Evolutionary conservation across 2,113 vertebrate genomes (phyloP).

Genomic region (Mustela nigripes): DNA sequence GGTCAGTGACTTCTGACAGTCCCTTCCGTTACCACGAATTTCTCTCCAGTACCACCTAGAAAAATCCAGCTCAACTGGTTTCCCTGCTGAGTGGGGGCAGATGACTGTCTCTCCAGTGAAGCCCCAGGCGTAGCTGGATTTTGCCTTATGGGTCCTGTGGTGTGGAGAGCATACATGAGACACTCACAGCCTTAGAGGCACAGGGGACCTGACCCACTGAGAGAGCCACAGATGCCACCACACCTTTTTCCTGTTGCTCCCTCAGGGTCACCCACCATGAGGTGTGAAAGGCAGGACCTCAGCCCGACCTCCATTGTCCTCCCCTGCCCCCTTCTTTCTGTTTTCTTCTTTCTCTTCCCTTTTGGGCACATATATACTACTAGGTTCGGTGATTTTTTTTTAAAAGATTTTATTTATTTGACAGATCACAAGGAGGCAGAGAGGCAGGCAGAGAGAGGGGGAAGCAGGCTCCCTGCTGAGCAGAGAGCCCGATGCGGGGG

Average conservation of each 20-base stretch:
- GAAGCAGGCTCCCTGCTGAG: no score
- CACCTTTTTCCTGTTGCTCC: not conserved
- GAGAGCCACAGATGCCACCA: not conserved
- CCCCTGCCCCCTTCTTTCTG: not conserved
- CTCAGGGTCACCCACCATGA: rapidly evolving
- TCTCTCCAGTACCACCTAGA: not conserved
- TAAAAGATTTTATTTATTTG: no score
- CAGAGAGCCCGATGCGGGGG: no score
- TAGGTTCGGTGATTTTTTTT: not conserved
- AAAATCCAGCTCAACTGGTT: not conserved
- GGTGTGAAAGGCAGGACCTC: not conserved
- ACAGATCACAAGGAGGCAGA: no score
- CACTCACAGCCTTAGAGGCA: not conserved
- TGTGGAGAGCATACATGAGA: not conserved
- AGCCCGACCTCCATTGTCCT: not conserved
- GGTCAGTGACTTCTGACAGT: not conserved
- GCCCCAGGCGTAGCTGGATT: not conserved
- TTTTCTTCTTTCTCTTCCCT: not conserved
- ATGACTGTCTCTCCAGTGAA: not conserved
- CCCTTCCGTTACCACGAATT: not conserved
- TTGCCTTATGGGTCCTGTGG: not conserved
- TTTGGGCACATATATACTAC: not conserved
- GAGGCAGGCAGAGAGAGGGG: no score
- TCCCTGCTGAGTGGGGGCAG: not conserved
- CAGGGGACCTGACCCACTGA: not conserved